phyloP scores from a whole-genome alignment of 1,140 invertebrate genomes.

The Conus ventricosus region DNA sequence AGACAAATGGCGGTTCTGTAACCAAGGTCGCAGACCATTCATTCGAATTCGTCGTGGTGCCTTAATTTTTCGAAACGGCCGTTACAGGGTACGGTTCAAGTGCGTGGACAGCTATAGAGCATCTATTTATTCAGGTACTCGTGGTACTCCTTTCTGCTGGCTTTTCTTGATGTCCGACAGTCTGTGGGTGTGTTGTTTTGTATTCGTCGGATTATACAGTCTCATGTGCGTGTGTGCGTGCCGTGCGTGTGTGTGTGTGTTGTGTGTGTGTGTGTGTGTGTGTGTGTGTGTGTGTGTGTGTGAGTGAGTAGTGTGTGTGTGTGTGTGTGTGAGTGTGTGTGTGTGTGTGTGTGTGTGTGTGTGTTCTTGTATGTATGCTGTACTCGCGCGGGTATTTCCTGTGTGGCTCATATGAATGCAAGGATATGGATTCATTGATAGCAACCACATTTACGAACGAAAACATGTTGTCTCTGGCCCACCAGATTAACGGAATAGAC shows the following conservation, averaged over 20 bases:
- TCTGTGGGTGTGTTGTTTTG: background rate
- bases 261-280: background rate
- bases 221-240: constrained; percentile 16
- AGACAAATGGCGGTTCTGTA: constrained; percentile 51
- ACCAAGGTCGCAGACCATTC: constrained; percentile 42
- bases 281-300: background rate
- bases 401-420: no score
- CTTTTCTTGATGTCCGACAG: no score
- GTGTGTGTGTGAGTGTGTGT: background rate
- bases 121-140: constrained; percentile 57
- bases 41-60: constrained; percentile 48
- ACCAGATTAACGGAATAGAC: no score
- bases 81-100: constrained; percentile 50
- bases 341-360: background rate
- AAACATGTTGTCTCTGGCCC: no score
- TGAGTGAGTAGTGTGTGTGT: background rate
- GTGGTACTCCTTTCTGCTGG: background rate
- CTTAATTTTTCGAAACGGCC: constrained; percentile 48
- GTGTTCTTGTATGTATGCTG: background rate
- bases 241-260: background rate
- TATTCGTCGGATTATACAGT: background rate
- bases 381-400: no score
- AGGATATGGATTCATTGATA: no score
- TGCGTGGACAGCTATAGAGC: constrained; percentile 55
- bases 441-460: no score